These are phyloP conservation scores for Plagodis dolabraria DNA, from an alignment of 2,888 invertebrate species.

Conservation along the genomic window DNA sequence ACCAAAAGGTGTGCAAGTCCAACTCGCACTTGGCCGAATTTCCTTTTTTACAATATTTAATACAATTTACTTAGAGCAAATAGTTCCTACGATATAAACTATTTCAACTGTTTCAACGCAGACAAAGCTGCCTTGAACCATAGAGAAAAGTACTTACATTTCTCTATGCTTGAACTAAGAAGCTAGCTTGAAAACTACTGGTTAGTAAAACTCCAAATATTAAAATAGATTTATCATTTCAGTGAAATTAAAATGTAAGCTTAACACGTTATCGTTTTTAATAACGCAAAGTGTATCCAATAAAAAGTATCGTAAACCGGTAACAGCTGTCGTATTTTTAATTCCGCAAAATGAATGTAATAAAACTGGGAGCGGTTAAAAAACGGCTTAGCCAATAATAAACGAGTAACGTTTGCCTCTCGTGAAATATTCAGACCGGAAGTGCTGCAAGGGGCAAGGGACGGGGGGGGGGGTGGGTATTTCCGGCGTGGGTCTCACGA, in stretches of 20 bases:
- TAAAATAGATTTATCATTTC: not conserved
- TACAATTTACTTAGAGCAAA: too few relatives aligned
- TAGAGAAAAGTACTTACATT: too few relatives aligned
- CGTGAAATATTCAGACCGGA: constrained; percentile 43
- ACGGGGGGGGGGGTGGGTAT: constrained; percentile 9
- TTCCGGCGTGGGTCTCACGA: constrained; percentile 29
- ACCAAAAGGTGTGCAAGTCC: too few relatives aligned
- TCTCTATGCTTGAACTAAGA: too few relatives aligned
- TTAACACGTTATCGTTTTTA: constrained; percentile 4
- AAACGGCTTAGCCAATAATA: constrained; percentile 24
- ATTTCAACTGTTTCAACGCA: too few relatives aligned
- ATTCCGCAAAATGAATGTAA: constrained; percentile 23
- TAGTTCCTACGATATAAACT: too few relatives aligned
- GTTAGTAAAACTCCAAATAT: not conserved
- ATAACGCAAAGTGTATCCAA: not conserved
- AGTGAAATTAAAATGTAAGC: not conserved
- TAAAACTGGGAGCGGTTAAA: constrained; percentile 23
- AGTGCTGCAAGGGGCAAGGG: constrained; percentile 20
- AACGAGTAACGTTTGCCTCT: constrained; percentile 24
- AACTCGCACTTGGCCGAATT: too few relatives aligned
- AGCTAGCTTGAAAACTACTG: too few relatives aligned
- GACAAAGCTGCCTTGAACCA: too few relatives aligned
- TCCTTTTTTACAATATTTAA: too few relatives aligned
- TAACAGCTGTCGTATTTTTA: constrained; percentile 22
- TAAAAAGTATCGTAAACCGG: constrained; percentile 10